Evolutionary conservation across 37 sponge, comb jelly and placozoan species (phyloP).

Genomic region (Theonella swinhoei): DNA sequence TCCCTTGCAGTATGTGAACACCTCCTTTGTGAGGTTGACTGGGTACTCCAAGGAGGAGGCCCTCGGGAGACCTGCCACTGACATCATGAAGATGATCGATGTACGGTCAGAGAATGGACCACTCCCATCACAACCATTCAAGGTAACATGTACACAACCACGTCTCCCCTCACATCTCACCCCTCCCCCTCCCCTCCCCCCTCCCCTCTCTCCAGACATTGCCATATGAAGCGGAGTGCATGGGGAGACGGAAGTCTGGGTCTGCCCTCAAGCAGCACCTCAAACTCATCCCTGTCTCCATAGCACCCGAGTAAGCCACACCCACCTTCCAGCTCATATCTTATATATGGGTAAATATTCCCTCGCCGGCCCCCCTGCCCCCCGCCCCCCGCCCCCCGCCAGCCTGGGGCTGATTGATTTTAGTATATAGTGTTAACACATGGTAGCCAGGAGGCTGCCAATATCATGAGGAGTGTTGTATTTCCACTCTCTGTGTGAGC

Average conservation of each 20-base stretch:
- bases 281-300: slow-evolving; percentile 57
- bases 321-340: neutral
- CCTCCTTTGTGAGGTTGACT: slow-evolving; percentile 44
- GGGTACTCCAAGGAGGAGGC: slow-evolving; percentile 47
- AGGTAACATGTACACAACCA: neutral
- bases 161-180: neutral
- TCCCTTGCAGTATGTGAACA: slow-evolving; percentile 64
- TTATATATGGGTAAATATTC: neutral
- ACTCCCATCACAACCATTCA: neutral
- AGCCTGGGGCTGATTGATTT: too few species aligned
- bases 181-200: neutral
- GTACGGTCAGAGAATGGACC: neutral
- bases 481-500: too few species aligned
- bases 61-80: slow-evolving; percentile 54
- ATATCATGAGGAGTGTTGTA: too few species aligned
- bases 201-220: slow-evolving; percentile 7
- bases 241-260: slow-evolving; percentile 49
- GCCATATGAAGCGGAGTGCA: slow-evolving; percentile 32
- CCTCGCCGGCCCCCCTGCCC: neutral
- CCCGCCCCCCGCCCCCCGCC: too few species aligned
- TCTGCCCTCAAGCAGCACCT: slow-evolving; percentile 32
- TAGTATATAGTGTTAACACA: too few species aligned
- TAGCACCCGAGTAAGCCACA: slow-evolving; percentile 23
- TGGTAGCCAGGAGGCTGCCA: too few species aligned
- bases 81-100: slow-evolving; percentile 15